Conservation (phyloP, 1,140 invertebrate species). For the Nylanderia fulva region DNA sequence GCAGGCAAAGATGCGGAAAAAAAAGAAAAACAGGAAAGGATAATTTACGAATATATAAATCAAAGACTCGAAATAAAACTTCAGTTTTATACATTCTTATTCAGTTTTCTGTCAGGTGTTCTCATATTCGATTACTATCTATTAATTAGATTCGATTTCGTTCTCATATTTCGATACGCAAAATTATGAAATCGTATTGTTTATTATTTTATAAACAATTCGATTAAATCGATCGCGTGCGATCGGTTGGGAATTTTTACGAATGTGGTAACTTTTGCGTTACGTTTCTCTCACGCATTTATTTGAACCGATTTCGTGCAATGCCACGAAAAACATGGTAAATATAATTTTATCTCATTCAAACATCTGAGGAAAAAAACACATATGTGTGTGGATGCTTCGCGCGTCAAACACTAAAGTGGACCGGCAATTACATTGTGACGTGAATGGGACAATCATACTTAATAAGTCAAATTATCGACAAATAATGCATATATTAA, state of each 20-base stretch:
- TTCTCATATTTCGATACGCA: slow-evolving; percentile 50
- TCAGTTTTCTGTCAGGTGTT: slow-evolving; percentile 78
- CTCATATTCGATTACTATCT: slow-evolving; percentile 69
- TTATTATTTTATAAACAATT: slow-evolving; percentile 61
- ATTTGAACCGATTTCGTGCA: neutral
- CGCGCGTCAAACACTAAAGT: neutral
- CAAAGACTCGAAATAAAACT: slow-evolving; percentile 78
- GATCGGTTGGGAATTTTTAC: slow-evolving; percentile 20
- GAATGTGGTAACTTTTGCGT: too few relatives aligned
- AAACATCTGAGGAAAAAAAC: neutral
- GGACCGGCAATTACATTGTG: slow-evolving; percentile 1
- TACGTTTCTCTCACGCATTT: neutral
- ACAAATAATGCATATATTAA: slow-evolving; percentile 17
- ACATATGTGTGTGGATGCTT: neutral
- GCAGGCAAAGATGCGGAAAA: neutral
- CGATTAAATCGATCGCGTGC: slow-evolving; percentile 54
- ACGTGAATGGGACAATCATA: neutral
- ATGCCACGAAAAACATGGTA: neutral
- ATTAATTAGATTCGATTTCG: slow-evolving; percentile 68
- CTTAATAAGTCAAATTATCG: slow-evolving; percentile 19
- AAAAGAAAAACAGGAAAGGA: slow-evolving; percentile 33
- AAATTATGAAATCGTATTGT: slow-evolving; percentile 52
- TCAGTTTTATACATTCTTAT: slow-evolving; percentile 81
- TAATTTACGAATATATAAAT: slow-evolving; percentile 69
- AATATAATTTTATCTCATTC: neutral